These are phyloP conservation scores for Strigamia crassipes DNA, from an alignment of 2,888 invertebrate genomes.

Conservation along the genomic window DNA sequence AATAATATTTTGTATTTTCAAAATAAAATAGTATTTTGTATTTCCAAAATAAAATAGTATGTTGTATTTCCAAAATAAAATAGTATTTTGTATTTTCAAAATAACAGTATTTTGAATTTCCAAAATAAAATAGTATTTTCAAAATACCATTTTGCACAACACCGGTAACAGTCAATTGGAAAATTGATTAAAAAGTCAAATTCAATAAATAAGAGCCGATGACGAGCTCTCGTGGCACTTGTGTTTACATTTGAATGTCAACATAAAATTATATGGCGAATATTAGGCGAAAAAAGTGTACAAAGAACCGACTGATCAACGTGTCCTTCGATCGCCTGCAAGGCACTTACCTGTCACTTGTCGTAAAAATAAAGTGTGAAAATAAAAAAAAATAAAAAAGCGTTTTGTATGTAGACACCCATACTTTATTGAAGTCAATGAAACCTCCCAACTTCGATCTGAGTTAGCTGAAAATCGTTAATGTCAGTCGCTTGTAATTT, in stretches of 20 bases:
- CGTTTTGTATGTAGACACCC: background rate
- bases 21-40: no score
- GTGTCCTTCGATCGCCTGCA: background rate
- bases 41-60: no score
- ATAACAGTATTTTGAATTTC: no score
- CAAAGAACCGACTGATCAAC: background rate
- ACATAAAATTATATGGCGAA: conserved; percentile 19
- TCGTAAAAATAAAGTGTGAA: conserved; percentile 2
- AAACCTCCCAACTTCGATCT: background rate
- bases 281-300: background rate
- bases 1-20: no score
- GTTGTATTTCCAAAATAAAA: no score
- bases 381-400: background rate
- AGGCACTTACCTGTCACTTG: conserved; percentile 7
- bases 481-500: background rate
- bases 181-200: conserved; percentile 22
- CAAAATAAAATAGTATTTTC: no score
- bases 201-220: background rate
- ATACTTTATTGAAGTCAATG: background rate
- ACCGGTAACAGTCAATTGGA: conserved; percentile 30
- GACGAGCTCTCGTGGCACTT: background rate
- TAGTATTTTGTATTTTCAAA: no score
- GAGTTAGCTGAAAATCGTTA: background rate
- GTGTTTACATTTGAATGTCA: conserved; percentile 27
- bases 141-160: no score